Conservation (phyloP, 2,888 invertebrate species). For the Camponotus fellah region DNA sequence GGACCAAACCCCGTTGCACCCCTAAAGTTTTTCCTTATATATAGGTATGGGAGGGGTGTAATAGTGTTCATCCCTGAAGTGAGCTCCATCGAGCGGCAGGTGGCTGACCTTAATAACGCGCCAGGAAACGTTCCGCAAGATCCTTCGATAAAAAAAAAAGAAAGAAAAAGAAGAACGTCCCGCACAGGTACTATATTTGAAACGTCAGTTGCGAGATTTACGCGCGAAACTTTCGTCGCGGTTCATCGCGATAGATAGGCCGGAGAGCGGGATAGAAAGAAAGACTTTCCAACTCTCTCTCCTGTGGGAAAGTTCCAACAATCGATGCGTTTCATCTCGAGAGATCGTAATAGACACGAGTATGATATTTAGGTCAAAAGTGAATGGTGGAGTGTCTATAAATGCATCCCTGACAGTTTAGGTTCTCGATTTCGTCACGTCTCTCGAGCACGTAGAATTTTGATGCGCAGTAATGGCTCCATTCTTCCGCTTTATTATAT, state of each 20-base stretch:
- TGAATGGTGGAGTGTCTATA: slow-evolving; percentile 35
- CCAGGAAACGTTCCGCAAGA: slow-evolving; percentile 70
- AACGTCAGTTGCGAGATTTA: slow-evolving; percentile 66
- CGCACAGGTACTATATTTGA: slow-evolving; percentile 60
- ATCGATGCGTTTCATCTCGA: slow-evolving; percentile 36
- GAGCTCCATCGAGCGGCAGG: slow-evolving; percentile 85
- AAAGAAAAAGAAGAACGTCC: slow-evolving; percentile 56
- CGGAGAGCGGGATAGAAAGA: slow-evolving; percentile 17
- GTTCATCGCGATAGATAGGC: slow-evolving; percentile 39
- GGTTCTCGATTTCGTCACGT: slow-evolving; percentile 33
- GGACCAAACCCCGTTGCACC: slow-evolving; percentile 69
- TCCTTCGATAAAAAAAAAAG: slow-evolving; percentile 53
- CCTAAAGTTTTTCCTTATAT: slow-evolving; percentile 65
- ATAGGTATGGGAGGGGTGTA: slow-evolving; percentile 78
- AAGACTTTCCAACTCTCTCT: slow-evolving; percentile 52
- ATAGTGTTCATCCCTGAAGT: slow-evolving; percentile 85
- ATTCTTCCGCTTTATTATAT: slow-evolving; percentile 52
- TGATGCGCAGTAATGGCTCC: neutral
- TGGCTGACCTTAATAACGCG: slow-evolving; percentile 85
- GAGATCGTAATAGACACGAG: slow-evolving; percentile 60
- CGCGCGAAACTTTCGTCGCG: slow-evolving; percentile 35
- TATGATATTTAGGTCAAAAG: slow-evolving; percentile 31
- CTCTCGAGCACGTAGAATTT: neutral
- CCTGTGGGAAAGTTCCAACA: slow-evolving; percentile 69
- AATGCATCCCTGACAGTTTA: slow-evolving; percentile 31